phyloP scores from a whole-genome alignment of 2,888 invertebrate genomes.

The Sepioteuthis lessoniana region DNA sequence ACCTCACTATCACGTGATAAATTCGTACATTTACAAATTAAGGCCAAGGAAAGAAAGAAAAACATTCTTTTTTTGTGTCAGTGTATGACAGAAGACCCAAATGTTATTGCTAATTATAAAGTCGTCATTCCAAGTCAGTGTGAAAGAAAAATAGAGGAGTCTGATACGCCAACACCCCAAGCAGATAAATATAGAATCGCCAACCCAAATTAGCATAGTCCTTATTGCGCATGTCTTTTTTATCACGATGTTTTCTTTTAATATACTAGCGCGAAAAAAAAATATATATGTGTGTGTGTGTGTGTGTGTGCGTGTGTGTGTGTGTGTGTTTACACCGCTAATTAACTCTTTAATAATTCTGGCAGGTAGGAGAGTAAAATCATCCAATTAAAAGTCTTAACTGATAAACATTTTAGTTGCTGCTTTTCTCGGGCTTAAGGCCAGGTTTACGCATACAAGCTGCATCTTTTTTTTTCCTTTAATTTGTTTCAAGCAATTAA shows the following conservation, averaged over 20 bases:
- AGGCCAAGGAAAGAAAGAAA: too few relatives aligned
- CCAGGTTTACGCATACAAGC: background rate
- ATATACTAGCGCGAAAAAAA: too few relatives aligned
- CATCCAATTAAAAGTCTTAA: background rate
- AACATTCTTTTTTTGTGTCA: too few relatives aligned
- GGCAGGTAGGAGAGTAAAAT: background rate
- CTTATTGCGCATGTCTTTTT: background rate
- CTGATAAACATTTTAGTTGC: background rate
- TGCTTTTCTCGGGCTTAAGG: background rate
- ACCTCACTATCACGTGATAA: too few relatives aligned
- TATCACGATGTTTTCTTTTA: background rate
- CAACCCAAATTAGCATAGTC: background rate
- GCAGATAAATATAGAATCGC: background rate
- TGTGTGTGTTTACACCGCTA: background rate
- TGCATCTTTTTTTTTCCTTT: background rate
- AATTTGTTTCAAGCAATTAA: background rate
- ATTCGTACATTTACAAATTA: too few relatives aligned
- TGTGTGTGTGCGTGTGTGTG: too few relatives aligned
- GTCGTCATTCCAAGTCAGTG: background rate
- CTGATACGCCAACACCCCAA: background rate
- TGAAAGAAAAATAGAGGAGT: too few relatives aligned
- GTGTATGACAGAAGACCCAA: background rate
- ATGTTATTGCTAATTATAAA: background rate
- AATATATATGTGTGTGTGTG: too few relatives aligned
- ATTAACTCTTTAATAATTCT: background rate